Evolutionary conservation across 2,797 vertebrate genomes (phyloP), one percentile per base, ranked within the genome.

Genomic region (Danio aesculapii): DNA sequence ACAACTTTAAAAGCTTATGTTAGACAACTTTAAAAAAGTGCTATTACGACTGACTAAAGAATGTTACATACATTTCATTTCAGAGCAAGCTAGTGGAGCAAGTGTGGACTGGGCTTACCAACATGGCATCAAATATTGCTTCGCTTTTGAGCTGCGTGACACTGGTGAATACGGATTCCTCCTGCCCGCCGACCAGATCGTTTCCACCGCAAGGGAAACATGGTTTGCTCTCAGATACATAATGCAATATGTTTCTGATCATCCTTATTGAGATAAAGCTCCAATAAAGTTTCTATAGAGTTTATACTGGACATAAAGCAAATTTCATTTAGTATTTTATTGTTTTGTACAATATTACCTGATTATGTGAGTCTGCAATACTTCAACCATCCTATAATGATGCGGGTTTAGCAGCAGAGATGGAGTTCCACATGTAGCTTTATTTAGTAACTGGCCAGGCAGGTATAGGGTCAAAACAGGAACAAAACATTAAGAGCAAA

Each of bases 71-170:
- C 41, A 1, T 62, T 43, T 16, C 13, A 12, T 81, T 88, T 71
- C 89, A 96, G 95, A 95, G 83, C 93, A 93, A 90, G 94, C 94
- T 72, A 96, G 95, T 0, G 95, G 95, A 2, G 93, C 94, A 82
- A 96, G 94, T 89, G 95, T 95, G 9, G 95, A 96, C 88, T 96
- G 95, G 95, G 84, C 92, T 66, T 96, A 95, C 0, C 89, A 95
- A 75, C 81, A 81, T 0, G 95, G 94, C 78, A 94, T 96, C 88
- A 96, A 95, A 75, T 96, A 96, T 59, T 95, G 94, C 1, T 96
- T 93, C 2, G 94, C 94, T 67, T 95, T 96, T 0, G 95, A 96
- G 86, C 87, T 96, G 88, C 87, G 95, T 17, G 95, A 96, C 90
- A 95, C 92, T 0, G 95, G 95, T 5, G 78, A 62, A 52, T 88